Conservation (phyloP, 2,797 vertebrate species). For the Pipistrellus pipistrellus region DNA sequence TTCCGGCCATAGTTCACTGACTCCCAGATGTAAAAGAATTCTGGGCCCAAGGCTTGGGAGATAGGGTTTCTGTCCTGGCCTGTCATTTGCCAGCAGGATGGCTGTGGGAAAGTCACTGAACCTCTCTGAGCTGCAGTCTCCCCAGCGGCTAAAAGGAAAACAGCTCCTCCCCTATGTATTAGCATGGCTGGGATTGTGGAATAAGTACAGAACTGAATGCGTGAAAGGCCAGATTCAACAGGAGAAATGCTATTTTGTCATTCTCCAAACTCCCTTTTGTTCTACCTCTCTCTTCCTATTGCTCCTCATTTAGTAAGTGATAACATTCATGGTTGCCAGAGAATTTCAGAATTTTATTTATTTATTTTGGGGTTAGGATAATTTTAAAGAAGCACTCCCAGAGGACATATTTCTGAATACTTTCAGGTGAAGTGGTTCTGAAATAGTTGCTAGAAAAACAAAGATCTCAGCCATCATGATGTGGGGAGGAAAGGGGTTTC, state of each 20-base stretch:
- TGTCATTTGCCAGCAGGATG: neutral
- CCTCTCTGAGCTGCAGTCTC: neutral
- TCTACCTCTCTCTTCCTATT: neutral
- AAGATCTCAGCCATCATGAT: neutral
- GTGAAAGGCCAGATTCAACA: neutral
- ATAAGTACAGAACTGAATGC: too few species aligned
- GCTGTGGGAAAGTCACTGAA: neutral
- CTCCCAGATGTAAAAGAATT: neutral
- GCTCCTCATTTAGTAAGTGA: neutral
- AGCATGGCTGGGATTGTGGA: accelerated
- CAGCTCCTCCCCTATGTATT: accelerated
- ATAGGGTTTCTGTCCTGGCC: accelerated
- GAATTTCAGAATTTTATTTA: neutral
- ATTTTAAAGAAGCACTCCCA: neutral
- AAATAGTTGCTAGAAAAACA: neutral
- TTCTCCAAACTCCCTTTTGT: neutral
- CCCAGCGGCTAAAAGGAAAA: neutral
- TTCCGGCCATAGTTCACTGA: neutral
- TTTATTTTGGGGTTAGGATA: neutral
- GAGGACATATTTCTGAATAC: neutral
- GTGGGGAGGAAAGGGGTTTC: neutral
- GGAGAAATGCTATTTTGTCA: neutral
- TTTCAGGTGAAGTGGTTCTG: neutral
- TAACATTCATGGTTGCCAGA: neutral
- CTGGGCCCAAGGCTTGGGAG: neutral